phyloP scores from a whole-genome alignment of 2,888 invertebrate genomes.

The Thymelicus sylvestris region DNA sequence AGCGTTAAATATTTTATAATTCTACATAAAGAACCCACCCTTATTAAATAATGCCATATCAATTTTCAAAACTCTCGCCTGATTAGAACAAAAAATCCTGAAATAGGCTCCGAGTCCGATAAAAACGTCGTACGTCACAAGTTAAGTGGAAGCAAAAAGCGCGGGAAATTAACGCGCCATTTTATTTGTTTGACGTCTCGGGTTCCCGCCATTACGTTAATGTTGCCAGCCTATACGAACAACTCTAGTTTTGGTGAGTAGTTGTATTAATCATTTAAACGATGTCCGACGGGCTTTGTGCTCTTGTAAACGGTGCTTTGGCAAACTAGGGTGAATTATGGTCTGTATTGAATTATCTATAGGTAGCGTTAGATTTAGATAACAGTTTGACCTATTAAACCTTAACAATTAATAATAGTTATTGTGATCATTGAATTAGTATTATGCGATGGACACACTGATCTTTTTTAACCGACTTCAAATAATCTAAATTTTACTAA shows the following conservation, averaged over 20 bases:
- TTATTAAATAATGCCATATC: conserved; percentile 39
- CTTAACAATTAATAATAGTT: not conserved
- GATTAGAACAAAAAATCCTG: conserved; percentile 41
- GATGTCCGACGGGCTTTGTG: conserved; percentile 9
- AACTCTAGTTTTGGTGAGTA: conserved; percentile 16
- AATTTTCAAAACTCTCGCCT: conserved; percentile 42
- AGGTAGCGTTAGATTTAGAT: not conserved
- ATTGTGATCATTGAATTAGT: not conserved
- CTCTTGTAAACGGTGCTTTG: conserved; percentile 34
- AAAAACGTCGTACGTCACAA: conserved; percentile 38
- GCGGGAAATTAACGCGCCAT: conserved; percentile 39
- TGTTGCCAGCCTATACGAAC: conserved; percentile 44
- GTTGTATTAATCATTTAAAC: conserved; percentile 30
- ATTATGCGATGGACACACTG: too few species aligned
- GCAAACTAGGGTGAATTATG: conserved; percentile 12
- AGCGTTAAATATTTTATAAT: too few species aligned
- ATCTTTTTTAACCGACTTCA: too few species aligned
- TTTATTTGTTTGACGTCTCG: conserved; percentile 43
- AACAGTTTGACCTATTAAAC: conserved; percentile 3
- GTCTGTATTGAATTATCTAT: not conserved
- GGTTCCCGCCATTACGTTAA: conserved; percentile 46
- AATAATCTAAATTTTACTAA: too few species aligned
- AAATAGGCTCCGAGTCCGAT: conserved; percentile 37
- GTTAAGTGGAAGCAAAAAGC: conserved; percentile 39
- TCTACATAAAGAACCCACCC: not conserved